Percentiles rank a stretch among this genome's conserved stretches.
phyloP scores from a whole-genome alignment of 2,888 invertebrate species.

The Idaea dimidiata region DNA sequence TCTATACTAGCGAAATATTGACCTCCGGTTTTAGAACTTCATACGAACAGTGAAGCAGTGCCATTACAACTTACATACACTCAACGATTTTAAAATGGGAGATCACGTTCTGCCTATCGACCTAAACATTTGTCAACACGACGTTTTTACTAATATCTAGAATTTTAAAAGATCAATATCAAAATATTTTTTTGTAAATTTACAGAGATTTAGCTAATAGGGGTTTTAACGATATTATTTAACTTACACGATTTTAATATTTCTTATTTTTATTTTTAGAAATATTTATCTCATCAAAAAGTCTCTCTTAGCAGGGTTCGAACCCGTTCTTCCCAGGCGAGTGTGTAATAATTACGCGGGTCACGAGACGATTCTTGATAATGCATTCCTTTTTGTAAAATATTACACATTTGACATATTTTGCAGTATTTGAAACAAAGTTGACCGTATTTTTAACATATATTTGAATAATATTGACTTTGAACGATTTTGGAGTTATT shows the following conservation, averaged over 20 bases:
- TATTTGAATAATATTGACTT: not conserved
- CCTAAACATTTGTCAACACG: slow-evolving; percentile 10
- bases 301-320: too few relatives aligned
- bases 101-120: slow-evolving; percentile 19
- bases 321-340: too few relatives aligned
- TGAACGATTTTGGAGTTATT: not conserved
- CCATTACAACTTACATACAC: slow-evolving; percentile 5
- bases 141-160: slow-evolving; percentile 12
- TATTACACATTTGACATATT: not conserved
- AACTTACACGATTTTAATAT: not conserved
- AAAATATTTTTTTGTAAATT: slow-evolving; percentile 24
- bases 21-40: not conserved
- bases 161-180: slow-evolving; percentile 25
- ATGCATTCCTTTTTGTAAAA: not conserved
- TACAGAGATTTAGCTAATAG: slow-evolving; percentile 12
- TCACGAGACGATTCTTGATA: too few relatives aligned
- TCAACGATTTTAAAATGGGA: slow-evolving; percentile 11
- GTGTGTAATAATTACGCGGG: too few relatives aligned
- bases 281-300: too few relatives aligned
- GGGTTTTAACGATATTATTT: slow-evolving; percentile 11
- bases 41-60: not conserved
- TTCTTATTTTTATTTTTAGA: too few relatives aligned
- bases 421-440: not conserved
- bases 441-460: not conserved
- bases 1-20: too few relatives aligned